These are phyloP conservation scores for Drosophila yakuba DNA, from an alignment of 1,140 invertebrate genomes.

Conservation along the genomic window DNA sequence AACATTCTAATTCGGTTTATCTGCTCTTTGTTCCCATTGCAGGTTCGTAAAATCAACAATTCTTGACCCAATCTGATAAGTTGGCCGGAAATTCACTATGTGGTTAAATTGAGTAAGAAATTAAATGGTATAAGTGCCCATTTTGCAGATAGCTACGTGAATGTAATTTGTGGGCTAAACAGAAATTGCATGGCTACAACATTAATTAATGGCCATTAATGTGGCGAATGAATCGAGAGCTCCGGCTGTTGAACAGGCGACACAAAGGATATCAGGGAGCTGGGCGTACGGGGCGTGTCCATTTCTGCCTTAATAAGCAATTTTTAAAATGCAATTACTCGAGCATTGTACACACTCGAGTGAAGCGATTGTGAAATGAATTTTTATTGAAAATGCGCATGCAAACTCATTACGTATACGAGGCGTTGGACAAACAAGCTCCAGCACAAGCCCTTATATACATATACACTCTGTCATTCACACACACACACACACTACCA, in stretches of 20 bases:
- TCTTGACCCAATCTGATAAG: slow-evolving; percentile 28
- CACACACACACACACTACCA: neutral
- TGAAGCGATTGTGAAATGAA: slow-evolving; percentile 60
- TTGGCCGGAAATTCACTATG: slow-evolving; percentile 36
- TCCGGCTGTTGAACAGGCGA: slow-evolving; percentile 17
- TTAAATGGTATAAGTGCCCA: slow-evolving; percentile 49
- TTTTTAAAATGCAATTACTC: slow-evolving; percentile 83
- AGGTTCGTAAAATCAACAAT: slow-evolving; percentile 45
- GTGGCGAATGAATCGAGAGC: slow-evolving; percentile 38
- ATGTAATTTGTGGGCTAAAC: slow-evolving; percentile 47
- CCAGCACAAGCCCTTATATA: slow-evolving; percentile 18
- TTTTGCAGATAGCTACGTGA: slow-evolving; percentile 5
- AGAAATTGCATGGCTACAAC: slow-evolving; percentile 70
- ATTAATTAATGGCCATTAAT: slow-evolving; percentile 74
- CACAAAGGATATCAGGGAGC: slow-evolving; percentile 24
- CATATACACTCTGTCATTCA: neutral
- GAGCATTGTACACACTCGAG: slow-evolving; percentile 49
- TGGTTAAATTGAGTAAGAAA: slow-evolving; percentile 66
- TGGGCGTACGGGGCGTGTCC: neutral
- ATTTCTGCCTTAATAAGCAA: slow-evolving; percentile 79
- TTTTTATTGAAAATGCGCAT: slow-evolving; percentile 76
- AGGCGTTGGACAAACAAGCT: slow-evolving; percentile 65
- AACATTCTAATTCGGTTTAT: neutral
- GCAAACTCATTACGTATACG: slow-evolving; percentile 75
- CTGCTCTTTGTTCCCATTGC: slow-evolving; percentile 31